phyloP scores from a whole-genome alignment of 1,140 invertebrate genomes.

The Palaemon carinicauda region DNA sequence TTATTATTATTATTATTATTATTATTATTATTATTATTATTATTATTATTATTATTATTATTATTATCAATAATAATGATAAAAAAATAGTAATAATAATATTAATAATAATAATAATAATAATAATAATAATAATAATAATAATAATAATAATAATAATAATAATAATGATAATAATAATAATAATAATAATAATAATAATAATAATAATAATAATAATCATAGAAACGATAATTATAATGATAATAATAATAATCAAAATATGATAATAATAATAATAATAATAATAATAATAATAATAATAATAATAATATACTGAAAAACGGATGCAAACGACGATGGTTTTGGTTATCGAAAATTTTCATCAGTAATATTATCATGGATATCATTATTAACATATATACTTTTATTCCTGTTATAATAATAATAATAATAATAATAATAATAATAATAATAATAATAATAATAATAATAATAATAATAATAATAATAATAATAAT shows the following conservation, averaged over 20 bases:
- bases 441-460: not conserved
- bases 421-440: not conserved
- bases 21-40: conserved; percentile 32
- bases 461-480: not conserved
- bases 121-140: not conserved
- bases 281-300: too few species aligned
- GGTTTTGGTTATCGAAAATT: too few species aligned
- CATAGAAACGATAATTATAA: too few species aligned
- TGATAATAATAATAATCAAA: too few species aligned
- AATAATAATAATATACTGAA: too few species aligned
- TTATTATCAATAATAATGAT: not conserved
- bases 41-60: conserved; percentile 26
- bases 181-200: not conserved
- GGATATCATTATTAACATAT: not conserved
- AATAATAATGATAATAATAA: not conserved
- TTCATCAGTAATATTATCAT: not conserved
- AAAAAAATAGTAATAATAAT: not conserved
- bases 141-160: not conserved
- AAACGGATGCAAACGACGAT: too few species aligned
- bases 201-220: too few species aligned
- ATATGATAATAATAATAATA: too few species aligned
- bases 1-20: conserved; percentile 32
- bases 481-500: not conserved
- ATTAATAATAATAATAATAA: not conserved
- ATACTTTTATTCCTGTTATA: not conserved